These are phyloP conservation scores for Montipora foliosa DNA, from an alignment of 64 coral and sea anemone species.

Conservation along the genomic window DNA sequence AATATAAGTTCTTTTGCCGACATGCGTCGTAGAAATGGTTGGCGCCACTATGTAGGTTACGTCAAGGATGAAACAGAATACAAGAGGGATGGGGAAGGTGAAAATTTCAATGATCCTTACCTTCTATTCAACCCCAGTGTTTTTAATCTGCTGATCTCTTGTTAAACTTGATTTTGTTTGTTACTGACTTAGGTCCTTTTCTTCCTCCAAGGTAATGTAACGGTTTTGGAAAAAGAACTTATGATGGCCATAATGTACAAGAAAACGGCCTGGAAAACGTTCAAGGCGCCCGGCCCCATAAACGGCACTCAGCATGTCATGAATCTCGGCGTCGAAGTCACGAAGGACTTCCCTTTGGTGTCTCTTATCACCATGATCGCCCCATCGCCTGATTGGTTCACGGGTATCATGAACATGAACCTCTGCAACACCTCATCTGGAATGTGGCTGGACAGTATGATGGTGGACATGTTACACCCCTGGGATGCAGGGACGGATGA, in stretches of 20 bases:
- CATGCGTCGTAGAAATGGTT: no score
- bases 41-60: no score
- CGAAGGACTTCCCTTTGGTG: constrained; percentile 30
- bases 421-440: background rate
- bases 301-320: background rate
- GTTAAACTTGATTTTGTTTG: no score
- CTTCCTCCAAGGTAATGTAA: background rate
- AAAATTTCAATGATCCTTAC: no score
- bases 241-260: background rate
- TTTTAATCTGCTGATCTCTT: no score
- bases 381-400: constrained; percentile 68
- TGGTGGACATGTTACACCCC: background rate
- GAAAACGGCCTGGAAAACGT: constrained; percentile 13
- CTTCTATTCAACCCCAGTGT: no score
- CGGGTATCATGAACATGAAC: background rate
- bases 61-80: no score
- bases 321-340: background rate
- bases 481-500: constrained; percentile 54
- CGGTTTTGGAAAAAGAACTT: background rate
- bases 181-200: background rate
- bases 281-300: background rate
- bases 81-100: no score
- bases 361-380: constrained; percentile 54
- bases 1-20: no score
- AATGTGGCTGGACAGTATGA: background rate